Conservation (phyloP, 2,888 invertebrate genomes). For the Chironomus riparius region DNA sequence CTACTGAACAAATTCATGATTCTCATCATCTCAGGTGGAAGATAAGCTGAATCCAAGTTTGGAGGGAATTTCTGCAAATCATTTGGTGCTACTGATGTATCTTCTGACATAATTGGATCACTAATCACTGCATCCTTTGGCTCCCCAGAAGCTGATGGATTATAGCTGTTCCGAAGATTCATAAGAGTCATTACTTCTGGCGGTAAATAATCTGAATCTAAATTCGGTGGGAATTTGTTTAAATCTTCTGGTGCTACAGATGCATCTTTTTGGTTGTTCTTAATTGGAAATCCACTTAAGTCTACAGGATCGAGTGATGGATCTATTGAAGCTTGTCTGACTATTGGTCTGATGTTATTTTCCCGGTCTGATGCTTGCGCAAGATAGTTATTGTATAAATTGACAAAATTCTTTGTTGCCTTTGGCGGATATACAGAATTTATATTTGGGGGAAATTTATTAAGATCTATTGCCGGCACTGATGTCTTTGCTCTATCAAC, state of each 20-base stretch:
- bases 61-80: conserved; percentile 32
- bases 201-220: conserved; percentile 32
- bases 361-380: background rate
- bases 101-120: conserved; percentile 11
- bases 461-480: background rate
- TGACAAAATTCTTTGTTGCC: conserved; percentile 32
- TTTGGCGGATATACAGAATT: conserved; percentile 35
- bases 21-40: conserved; percentile 28
- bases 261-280: background rate
- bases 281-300: background rate
- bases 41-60: conserved; percentile 32
- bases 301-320: no score
- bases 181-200: background rate
- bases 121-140: conserved; percentile 29
- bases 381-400: conserved; percentile 33
- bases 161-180: background rate
- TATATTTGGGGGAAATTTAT: conserved; percentile 13
- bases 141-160: background rate
- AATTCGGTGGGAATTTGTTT: conserved; percentile 33
- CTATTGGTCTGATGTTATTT: background rate
- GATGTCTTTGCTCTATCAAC: background rate
- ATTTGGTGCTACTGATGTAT: conserved; percentile 20
- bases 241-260: conserved; percentile 1
- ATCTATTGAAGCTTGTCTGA: no score
- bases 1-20: background rate